phyloP scores from a whole-genome alignment of 1,140 invertebrate species.

The Pomacea maculata region DNA sequence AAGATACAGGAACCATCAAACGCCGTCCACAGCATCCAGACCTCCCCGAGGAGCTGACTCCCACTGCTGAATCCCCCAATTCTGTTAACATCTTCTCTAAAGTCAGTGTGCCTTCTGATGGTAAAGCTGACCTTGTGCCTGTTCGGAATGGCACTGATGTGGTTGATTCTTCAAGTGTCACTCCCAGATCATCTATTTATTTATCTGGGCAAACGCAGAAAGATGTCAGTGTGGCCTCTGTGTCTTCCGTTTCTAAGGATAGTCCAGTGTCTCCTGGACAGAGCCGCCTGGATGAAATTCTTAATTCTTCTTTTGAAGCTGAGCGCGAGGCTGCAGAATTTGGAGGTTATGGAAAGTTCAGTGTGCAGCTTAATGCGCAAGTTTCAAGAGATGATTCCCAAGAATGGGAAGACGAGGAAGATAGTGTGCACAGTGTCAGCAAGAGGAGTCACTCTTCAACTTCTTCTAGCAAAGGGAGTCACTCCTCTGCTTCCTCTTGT shows the following conservation, averaged over 20 bases:
- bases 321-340: conserved; percentile 21
- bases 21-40: conserved; percentile 43
- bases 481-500: conserved; percentile 29
- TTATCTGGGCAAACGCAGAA: no score
- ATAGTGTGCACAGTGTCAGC: not conserved
- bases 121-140: no score
- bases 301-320: conserved; percentile 28
- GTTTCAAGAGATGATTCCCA: conserved; percentile 16
- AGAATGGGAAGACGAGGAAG: not conserved
- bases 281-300: conserved; percentile 25
- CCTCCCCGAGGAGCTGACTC: not conserved
- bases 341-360: conserved; percentile 27
- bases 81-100: no score
- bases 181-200: no score
- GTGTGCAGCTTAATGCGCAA: conserved; percentile 30
- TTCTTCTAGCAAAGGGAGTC: conserved; percentile 18
- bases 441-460: conserved; percentile 20
- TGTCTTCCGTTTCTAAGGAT: no score
- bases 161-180: no score
- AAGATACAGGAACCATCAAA: conserved; percentile 69
- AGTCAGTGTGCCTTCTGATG: no score
- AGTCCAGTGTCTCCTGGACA: conserved; percentile 8
- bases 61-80: not conserved
- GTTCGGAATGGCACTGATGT: not conserved
- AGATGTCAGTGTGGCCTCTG: no score